Conservation (phyloP, 2,888 invertebrate genomes). For the Brachylomia viminalis region DNA sequence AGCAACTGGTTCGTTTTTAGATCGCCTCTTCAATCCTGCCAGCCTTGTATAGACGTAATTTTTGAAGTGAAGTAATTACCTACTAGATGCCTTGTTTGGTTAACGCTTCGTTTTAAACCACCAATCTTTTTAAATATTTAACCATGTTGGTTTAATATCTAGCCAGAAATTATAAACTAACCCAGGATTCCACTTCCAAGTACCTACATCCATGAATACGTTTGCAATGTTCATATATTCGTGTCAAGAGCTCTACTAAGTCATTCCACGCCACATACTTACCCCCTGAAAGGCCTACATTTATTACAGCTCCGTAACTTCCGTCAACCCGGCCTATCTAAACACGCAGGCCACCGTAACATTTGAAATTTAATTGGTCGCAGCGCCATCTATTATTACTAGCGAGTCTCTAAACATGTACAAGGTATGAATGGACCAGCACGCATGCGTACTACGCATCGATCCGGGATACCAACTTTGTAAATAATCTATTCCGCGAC, state of each 20-base stretch:
- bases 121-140: not conserved
- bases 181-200: not conserved
- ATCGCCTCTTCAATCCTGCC: conserved; percentile 33
- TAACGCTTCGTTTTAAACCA: not conserved
- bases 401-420: conserved; percentile 67
- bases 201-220: conserved; percentile 26
- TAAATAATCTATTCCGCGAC: conserved; percentile 85
- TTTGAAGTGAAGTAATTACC: conserved; percentile 14
- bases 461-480: conserved; percentile 81
- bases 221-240: conserved; percentile 44
- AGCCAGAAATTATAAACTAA: conserved; percentile 9
- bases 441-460: conserved; percentile 87
- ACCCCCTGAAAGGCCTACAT: conserved; percentile 56
- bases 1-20: conserved; percentile 65
- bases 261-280: conserved; percentile 48
- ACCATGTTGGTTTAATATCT: not conserved
- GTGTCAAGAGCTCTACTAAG: conserved; percentile 56
- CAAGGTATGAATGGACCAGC: conserved; percentile 81
- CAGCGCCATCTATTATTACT: conserved; percentile 80
- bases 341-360: conserved; percentile 63
- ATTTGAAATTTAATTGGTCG: conserved; percentile 71
- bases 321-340: conserved; percentile 63
- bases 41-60: conserved; percentile 27
- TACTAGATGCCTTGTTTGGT: not conserved
- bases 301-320: conserved; percentile 62